Base-by-base conservation (phyloP, 2,113 vertebrate species). In the Tragelaphus strepsiceros region DNA sequence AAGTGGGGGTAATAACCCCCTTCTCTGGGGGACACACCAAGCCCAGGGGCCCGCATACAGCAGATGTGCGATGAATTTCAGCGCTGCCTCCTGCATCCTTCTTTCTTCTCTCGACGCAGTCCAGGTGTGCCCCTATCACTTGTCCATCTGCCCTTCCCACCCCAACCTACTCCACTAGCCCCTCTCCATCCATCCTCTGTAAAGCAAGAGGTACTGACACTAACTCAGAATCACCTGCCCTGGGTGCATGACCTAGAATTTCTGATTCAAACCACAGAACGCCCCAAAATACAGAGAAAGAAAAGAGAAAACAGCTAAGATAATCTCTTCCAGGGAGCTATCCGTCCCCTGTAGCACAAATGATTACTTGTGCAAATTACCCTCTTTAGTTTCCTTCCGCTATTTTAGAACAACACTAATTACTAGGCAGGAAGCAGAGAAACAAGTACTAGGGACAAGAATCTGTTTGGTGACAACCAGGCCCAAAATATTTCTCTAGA, bases 321-420 rank as follows among this genome's bases (percentile, higher is more conserved):
- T 17, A 56, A 80, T 32, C 30, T 95, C 85, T 56, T 6, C 22
- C 89, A 64, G 53, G 81, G 85, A 59, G 24, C 58, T 32, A 24
- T 43, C 59, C 2, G 14, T n/a, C 51, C 64, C 56, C 43, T 24
- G 4, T 2, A 53, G 43, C 16, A 74, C 13, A n/a, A 89, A 95
- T 46, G 56, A 90, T 86, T 95, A 92, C 90, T 95, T 82, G 83
- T n/a, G 10, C 88, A 97, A 97, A 97, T 95, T 83, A 95, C 62
- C 86, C 71, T 86, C 78, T 97, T 94, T 62, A 30, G 85, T 74
- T 80, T 89, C 93, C 91, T 91, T 64, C 85, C 30, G 22, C 88
- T 91, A 83, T 96, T 96, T 98, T 94, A 94, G 95, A 88, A 92
- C 87, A 95, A 97, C 85, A 87, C 78, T 96, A 97, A 97, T 97